Conservation (phyloP, 2,113 vertebrate species). For the Brachyhypopomus occidentalis region DNA sequence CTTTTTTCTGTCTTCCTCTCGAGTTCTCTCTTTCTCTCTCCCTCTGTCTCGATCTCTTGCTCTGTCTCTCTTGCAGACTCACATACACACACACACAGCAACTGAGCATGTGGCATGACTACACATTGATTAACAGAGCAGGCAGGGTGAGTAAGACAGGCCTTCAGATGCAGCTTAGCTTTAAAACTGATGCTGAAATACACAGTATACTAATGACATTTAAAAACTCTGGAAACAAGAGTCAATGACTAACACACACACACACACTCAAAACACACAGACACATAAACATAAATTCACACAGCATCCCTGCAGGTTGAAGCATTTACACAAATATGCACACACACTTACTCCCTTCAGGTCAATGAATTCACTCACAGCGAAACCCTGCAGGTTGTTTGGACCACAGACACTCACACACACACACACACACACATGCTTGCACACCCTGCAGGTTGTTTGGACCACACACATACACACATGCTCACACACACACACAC, state of each 20-base stretch:
- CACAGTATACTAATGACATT: too few species aligned
- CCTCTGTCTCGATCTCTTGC: not conserved
- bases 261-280: constrained; percentile 34
- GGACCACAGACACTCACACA: constrained; percentile 23
- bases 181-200: too few species aligned
- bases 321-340: constrained; percentile 67
- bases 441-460: not conserved
- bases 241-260: constrained; percentile 33
- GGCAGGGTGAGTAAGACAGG: too few species aligned
- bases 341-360: constrained; percentile 39
- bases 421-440: not conserved
- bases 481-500: constrained; percentile 33
- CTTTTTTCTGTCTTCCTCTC: constrained; percentile 31
- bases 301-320: constrained; percentile 51
- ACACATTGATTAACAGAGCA: too few species aligned
- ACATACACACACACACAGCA: constrained; percentile 42
- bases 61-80: not conserved
- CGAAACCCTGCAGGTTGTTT: constrained; percentile 57
- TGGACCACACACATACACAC: not conserved
- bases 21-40: constrained; percentile 10
- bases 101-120: too few species aligned
- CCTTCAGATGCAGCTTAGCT: too few species aligned
- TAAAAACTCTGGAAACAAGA: too few species aligned
- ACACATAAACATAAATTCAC: constrained; percentile 56
- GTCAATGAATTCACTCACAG: constrained; percentile 18